Percentiles rank a stretch among this genome's conserved stretches.
Conservation (phyloP, 2,888 invertebrate genomes). For the Saturnia japonica region DNA sequence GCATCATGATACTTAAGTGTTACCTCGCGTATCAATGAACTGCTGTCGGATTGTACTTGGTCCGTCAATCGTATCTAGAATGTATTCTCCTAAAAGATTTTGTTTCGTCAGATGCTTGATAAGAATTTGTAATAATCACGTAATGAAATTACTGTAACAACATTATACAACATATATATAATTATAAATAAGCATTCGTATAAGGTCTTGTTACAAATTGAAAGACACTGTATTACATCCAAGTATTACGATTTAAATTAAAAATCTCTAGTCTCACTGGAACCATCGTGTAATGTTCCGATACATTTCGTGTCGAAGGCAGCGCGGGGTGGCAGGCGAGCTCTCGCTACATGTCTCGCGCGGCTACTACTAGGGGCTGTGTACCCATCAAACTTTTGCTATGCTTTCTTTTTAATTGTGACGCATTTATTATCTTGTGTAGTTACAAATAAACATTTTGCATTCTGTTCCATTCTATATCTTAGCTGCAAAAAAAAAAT, state of each 20-base stretch:
- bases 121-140: constrained; percentile 77
- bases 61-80: constrained; percentile 26
- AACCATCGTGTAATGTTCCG: constrained; percentile 77
- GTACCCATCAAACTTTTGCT: constrained; percentile 56
- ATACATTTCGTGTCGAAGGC: constrained; percentile 44
- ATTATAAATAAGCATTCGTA: constrained; percentile 83
- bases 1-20: constrained; percentile 60
- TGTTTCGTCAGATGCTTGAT: constrained; percentile 70
- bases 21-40: constrained; percentile 40
- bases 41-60: constrained; percentile 14
- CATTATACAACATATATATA: constrained; percentile 73
- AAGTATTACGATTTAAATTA: constrained; percentile 82
- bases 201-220: constrained; percentile 84
- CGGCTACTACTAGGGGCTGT: constrained; percentile 36
- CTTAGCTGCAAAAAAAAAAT: constrained; percentile 71
- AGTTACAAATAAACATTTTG: constrained; percentile 76
- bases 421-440: constrained; percentile 76
- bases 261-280: constrained; percentile 87
- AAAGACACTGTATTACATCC: constrained; percentile 84
- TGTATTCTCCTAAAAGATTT: constrained; percentile 34
- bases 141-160: constrained; percentile 82
- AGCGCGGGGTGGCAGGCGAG: constrained; percentile 38
- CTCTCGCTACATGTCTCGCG: constrained; percentile 36
- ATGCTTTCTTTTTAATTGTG: constrained; percentile 75
- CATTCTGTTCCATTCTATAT: constrained; percentile 76